Percentiles rank a stretch among this genome's conserved stretches.
These are phyloP conservation scores for Poeciliopsis infans DNA, from an alignment of 2,797 vertebrate species.

Conservation along the genomic window DNA sequence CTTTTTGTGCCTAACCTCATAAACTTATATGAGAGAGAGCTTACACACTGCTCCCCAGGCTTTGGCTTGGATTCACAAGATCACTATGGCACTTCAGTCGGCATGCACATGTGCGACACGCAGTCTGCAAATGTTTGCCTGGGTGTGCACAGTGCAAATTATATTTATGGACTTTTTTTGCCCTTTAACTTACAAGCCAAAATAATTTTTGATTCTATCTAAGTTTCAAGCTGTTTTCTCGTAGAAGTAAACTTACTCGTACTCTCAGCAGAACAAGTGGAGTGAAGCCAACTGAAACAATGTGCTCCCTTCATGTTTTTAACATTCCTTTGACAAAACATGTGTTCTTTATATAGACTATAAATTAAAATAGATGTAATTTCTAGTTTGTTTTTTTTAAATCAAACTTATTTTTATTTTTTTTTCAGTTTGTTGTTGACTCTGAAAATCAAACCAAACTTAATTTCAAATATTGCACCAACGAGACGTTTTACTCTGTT, in stretches of 20 bases:
- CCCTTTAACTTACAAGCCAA: slow-evolving; percentile 45
- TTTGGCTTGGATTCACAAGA: slow-evolving; percentile 52
- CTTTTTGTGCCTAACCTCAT: slow-evolving; percentile 57
- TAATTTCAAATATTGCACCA: slow-evolving; percentile 9
- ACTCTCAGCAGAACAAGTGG: slow-evolving; percentile 29
- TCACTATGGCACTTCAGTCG: slow-evolving; percentile 36
- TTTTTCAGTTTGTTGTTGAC: background rate
- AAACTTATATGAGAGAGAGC: slow-evolving; percentile 29
- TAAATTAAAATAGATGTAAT: background rate
- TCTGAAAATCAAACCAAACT: background rate
- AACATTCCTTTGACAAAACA: background rate
- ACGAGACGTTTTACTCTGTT: slow-evolving; percentile 10
- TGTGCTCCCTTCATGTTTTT: slow-evolving; percentile 31
- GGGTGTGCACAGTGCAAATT: slow-evolving; percentile 3
- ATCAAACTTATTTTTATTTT: background rate
- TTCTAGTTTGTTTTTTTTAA: too few species aligned
- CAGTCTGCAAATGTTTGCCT: slow-evolving; percentile 37
- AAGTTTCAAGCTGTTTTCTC: slow-evolving; percentile 29
- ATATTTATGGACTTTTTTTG: slow-evolving; percentile 38
- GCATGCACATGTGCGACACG: slow-evolving; percentile 22
- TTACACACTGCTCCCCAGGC: slow-evolving; percentile 36
- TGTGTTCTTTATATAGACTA: background rate
- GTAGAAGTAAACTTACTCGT: slow-evolving; percentile 36
- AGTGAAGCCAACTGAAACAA: slow-evolving; percentile 55
- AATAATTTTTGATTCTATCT: slow-evolving; percentile 31